Evolutionary conservation across 2,113 vertebrate genomes (phyloP).

Genomic region (Dascyllus trimaculatus): DNA sequence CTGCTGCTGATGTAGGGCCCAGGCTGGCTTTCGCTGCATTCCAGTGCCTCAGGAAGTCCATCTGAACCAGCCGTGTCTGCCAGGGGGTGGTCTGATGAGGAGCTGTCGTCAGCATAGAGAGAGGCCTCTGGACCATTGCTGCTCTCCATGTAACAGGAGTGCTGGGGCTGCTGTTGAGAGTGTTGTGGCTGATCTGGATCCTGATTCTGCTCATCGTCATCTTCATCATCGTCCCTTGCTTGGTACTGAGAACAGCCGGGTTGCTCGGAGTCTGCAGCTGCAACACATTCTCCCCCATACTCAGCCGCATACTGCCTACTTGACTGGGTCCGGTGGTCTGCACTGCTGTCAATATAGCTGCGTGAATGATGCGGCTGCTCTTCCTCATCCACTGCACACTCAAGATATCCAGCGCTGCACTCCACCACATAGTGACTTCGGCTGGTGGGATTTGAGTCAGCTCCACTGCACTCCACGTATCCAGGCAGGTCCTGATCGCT

Average conservation of each 20-base stretch:
- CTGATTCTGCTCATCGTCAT: constrained; percentile 77
- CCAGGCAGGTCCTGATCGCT: constrained; percentile 80
- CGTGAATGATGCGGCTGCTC: constrained; percentile 77
- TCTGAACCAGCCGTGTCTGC: constrained; percentile 77
- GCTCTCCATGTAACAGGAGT: constrained; percentile 81
- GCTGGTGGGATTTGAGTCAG: constrained; percentile 73
- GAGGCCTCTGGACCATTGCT: constrained; percentile 79
- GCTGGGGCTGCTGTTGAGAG: constrained; percentile 81
- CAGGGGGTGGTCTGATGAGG: constrained; percentile 77
- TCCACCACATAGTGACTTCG: constrained; percentile 79
- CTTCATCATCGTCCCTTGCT: constrained; percentile 64
- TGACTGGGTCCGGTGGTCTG: constrained; percentile 75
- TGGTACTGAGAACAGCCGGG: constrained; percentile 76
- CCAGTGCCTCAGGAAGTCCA: constrained; percentile 77
- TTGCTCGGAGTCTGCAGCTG: constrained; percentile 77
- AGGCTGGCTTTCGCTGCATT: constrained; percentile 80
- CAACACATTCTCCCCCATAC: constrained; percentile 68
- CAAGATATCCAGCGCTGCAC: constrained; percentile 79
- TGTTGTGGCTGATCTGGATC: constrained; percentile 79
- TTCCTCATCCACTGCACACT: constrained; percentile 58
- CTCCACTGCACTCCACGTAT: constrained; percentile 84
- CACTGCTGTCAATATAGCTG: constrained; percentile 83
- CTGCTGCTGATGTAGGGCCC: constrained; percentile 85
- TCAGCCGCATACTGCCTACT: constrained; percentile 64
- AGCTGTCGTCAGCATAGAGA: constrained; percentile 81